Percentiles rank a stretch among this genome's conserved stretches.
These are phyloP conservation scores for Cacoxenus indagator DNA, from an alignment of 2,888 invertebrate species.

Conservation along the genomic window DNA sequence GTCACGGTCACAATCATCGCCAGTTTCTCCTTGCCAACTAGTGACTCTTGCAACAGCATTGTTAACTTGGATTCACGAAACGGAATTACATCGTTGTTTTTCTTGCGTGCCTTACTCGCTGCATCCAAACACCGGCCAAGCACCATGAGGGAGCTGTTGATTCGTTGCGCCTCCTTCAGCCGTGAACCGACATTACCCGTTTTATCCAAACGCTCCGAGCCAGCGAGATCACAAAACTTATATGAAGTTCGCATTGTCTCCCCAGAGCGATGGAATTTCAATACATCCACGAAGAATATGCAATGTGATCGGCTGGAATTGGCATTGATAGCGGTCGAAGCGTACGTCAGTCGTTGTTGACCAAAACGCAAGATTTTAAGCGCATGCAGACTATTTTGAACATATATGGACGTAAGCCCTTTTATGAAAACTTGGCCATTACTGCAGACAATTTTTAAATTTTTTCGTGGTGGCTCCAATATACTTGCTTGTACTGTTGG, in stretches of 20 bases:
- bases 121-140: slow-evolving; percentile 84
- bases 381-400: slow-evolving; percentile 81
- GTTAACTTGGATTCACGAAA: slow-evolving; percentile 89
- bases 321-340: slow-evolving; percentile 83
- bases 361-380: slow-evolving; percentile 84
- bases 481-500: slow-evolving; percentile 34
- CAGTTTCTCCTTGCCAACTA: slow-evolving; percentile 75
- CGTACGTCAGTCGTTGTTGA: slow-evolving; percentile 79
- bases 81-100: slow-evolving; percentile 60
- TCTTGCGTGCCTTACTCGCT: slow-evolving; percentile 69
- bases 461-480: slow-evolving; percentile 47
- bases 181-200: slow-evolving; percentile 81
- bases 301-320: slow-evolving; percentile 91
- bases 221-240: slow-evolving; percentile 93
- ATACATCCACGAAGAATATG: slow-evolving; percentile 85
- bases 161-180: slow-evolving; percentile 87
- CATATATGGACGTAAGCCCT: slow-evolving; percentile 70
- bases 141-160: slow-evolving; percentile 91
- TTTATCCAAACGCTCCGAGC: slow-evolving; percentile 85
- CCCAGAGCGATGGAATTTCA: slow-evolving; percentile 69
- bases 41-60: slow-evolving; percentile 82
- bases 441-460: slow-evolving; percentile 65
- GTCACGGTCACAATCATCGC: slow-evolving; percentile 89
- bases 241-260: slow-evolving; percentile 73
- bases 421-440: slow-evolving; percentile 71